Evolutionary conservation across 2,113 vertebrate species (phyloP).

Genomic region (Zosterops japonicus): DNA sequence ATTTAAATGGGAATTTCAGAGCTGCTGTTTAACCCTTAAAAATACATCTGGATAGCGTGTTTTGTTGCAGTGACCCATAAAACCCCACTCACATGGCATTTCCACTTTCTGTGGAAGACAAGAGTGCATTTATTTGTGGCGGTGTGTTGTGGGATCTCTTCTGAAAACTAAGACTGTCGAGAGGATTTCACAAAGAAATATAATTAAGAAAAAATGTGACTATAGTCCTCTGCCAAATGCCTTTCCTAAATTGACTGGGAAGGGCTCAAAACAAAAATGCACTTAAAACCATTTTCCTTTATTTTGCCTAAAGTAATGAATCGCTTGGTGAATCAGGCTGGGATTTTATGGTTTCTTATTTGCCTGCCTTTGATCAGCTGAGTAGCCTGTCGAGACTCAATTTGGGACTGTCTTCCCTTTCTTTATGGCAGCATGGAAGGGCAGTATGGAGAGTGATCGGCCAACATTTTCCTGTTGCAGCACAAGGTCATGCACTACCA

Average conservation of each 20-base stretch:
- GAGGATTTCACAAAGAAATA: constrained; percentile 49
- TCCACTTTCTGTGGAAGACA: neutral
- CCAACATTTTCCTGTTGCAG: neutral
- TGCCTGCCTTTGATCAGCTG: constrained; percentile 56
- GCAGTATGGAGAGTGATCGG: neutral
- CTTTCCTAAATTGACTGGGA: constrained; percentile 45
- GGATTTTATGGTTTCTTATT: constrained; percentile 51
- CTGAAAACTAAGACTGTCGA: neutral
- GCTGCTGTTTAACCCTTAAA: neutral
- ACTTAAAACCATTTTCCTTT: constrained; percentile 54
- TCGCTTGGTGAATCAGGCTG: constrained; percentile 41
- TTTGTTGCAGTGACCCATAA: neutral
- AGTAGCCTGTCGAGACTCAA: constrained; percentile 22
- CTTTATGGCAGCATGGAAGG: neutral
- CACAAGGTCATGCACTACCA: neutral
- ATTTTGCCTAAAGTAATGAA: constrained; percentile 59
- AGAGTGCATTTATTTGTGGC: neutral
- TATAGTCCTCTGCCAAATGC: constrained; percentile 37
- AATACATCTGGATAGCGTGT: neutral
- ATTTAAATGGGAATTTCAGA: neutral
- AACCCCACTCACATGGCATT: neutral
- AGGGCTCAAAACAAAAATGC: constrained; percentile 54
- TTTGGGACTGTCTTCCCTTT: neutral
- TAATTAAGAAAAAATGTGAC: constrained; percentile 54
- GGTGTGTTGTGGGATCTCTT: neutral